Conservation (phyloP, 2,888 invertebrate species). For the Plagiodera versicolora region DNA sequence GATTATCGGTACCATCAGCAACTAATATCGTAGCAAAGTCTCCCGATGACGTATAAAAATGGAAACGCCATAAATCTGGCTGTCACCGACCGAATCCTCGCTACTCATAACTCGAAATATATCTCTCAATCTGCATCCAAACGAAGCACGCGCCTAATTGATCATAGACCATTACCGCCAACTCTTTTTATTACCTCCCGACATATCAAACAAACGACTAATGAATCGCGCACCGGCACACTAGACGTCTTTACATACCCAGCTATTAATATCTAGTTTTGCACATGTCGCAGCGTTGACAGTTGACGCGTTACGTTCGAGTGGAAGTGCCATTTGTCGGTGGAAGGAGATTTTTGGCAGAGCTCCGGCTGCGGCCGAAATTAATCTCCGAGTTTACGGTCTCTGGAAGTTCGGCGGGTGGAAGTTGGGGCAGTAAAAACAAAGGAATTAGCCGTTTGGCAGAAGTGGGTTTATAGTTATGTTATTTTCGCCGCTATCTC, state of each 20-base stretch:
- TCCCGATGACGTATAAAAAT: background rate
- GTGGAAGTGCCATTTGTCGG: slow-evolving; percentile 18
- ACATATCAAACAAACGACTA: slow-evolving; percentile 29
- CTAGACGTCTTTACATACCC: slow-evolving; percentile 22
- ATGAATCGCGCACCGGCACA: slow-evolving; percentile 23
- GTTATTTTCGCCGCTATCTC: slow-evolving; percentile 28
- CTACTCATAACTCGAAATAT: background rate
- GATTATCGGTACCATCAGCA: too few species aligned
- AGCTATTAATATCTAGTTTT: slow-evolving; percentile 34
- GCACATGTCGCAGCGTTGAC: slow-evolving; percentile 27
- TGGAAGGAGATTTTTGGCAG: slow-evolving; percentile 26
- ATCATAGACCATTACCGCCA: slow-evolving; percentile 23
- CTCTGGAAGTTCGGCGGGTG: slow-evolving; percentile 6
- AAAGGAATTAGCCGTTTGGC: slow-evolving; percentile 24
- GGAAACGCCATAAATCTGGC: background rate
- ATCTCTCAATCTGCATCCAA: background rate
- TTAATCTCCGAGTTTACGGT: slow-evolving; percentile 23
- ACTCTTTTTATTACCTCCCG: slow-evolving; percentile 15
- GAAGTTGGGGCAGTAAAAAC: slow-evolving; percentile 28
- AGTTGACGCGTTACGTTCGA: slow-evolving; percentile 24
- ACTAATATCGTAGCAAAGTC: too few species aligned
- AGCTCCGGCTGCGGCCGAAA: slow-evolving; percentile 12
- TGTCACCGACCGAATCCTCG: background rate
- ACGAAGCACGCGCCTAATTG: slow-evolving; percentile 17
- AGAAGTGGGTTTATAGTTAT: slow-evolving; percentile 33